Percentiles rank a stretch among this genome's conserved stretches.
phyloP scores from a whole-genome alignment of 2,797 vertebrate species.

The Squalus acanthias region DNA sequence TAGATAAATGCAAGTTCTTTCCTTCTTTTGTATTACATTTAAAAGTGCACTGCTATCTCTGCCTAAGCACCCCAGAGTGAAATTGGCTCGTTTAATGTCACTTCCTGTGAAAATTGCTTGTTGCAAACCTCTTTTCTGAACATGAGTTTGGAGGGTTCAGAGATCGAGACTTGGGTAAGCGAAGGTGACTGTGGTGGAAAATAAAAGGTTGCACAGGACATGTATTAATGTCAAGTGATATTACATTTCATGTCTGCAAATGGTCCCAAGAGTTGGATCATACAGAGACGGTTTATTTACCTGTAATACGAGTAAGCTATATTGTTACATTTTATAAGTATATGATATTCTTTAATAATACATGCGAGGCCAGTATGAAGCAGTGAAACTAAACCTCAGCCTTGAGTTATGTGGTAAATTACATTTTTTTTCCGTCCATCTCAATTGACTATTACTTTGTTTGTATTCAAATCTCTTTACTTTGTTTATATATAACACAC shows the following conservation, averaged over 20 bases:
- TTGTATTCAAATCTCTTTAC: neutral
- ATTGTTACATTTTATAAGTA: neutral
- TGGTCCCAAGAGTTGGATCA: neutral
- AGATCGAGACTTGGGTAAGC: neutral
- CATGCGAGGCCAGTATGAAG: neutral
- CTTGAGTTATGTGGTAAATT: neutral
- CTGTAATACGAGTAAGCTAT: neutral
- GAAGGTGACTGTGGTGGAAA: neutral
- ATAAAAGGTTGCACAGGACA: neutral
- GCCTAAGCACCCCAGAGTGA: neutral
- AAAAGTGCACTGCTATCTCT: neutral
- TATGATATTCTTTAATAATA: neutral
- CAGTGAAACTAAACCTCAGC: neutral
- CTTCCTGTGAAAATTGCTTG: neutral
- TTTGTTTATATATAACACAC: neutral
- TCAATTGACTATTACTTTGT: neutral
- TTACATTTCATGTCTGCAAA: neutral
- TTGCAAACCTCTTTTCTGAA: neutral
- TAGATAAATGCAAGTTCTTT: neutral
- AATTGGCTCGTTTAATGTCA: neutral
- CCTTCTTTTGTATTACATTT: neutral
- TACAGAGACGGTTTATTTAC: neutral
- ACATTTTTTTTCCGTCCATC: neutral
- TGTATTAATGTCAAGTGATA: neutral
- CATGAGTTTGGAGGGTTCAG: neutral